Conservation (phyloP, 1,140 invertebrate species). For the Apis cerana region DNA sequence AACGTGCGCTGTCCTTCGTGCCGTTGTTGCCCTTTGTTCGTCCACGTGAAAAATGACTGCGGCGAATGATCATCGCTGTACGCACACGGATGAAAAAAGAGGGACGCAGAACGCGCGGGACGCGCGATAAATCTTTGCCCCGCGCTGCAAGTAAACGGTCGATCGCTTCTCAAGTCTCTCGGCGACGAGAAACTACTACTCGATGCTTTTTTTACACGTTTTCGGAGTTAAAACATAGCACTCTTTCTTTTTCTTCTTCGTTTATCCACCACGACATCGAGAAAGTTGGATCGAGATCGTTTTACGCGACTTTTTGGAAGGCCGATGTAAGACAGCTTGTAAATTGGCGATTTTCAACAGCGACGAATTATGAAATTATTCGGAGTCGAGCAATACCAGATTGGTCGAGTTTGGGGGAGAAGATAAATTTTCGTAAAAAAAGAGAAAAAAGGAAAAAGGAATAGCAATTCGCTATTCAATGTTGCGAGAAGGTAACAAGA, state of each 20-base stretch:
- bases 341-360: too few species aligned
- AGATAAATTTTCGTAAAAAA: too few species aligned
- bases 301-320: neutral
- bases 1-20: conserved; percentile 38
- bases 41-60: conserved; percentile 66
- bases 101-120: conserved; percentile 34
- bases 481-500: too few species aligned
- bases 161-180: conserved; percentile 33
- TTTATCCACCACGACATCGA: neutral
- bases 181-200: conserved; percentile 32
- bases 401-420: too few species aligned
- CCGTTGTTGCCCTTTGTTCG: conserved; percentile 57
- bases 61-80: conserved; percentile 57
- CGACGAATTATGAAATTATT: neutral
- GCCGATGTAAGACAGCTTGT: neutral
- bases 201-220: conserved; percentile 23
- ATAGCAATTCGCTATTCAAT: too few species aligned
- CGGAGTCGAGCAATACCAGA: too few species aligned
- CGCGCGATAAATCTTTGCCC: conserved; percentile 58
- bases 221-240: neutral
- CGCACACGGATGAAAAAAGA: conserved; percentile 35
- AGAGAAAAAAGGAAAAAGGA: too few species aligned
- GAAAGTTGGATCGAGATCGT: neutral
- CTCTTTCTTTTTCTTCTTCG: neutral
- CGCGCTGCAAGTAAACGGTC: conserved; percentile 11